phyloP scores from a whole-genome alignment of 1,140 invertebrate genomes.

The Temnothorax nylanderi region DNA sequence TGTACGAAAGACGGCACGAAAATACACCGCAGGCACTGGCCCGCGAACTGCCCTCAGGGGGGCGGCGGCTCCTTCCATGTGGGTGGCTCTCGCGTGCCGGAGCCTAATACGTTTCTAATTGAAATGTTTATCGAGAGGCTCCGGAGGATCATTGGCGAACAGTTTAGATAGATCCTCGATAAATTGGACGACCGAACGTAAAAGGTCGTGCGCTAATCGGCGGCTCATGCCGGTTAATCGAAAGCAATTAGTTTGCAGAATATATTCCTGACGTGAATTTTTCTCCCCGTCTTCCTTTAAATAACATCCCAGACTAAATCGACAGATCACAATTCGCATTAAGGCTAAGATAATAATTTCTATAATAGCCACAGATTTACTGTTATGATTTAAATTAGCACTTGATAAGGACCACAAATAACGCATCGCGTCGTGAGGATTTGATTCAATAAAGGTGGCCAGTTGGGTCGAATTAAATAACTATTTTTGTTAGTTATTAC shows the following conservation, averaged over 20 bases:
- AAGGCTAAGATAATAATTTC: not conserved
- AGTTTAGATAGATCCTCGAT: constrained; percentile 47
- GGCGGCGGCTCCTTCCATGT: constrained; percentile 75
- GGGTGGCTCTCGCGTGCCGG: constrained; percentile 81
- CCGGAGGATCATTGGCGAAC: not conserved
- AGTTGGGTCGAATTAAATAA: no score
- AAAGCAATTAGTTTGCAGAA: not conserved
- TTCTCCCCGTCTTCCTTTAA: not conserved
- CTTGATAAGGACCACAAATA: no score
- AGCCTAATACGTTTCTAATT: constrained; percentile 81
- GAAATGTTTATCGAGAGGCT: constrained; percentile 78
- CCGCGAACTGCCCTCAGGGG: constrained; percentile 76
- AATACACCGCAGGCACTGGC: constrained; percentile 77
- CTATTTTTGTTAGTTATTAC: no score
- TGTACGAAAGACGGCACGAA: constrained; percentile 75
- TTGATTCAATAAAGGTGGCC: no score
- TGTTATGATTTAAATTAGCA: no score
- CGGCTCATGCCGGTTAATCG: not conserved
- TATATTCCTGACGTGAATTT: not conserved
- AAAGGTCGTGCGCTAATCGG: not conserved
- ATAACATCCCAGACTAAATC: not conserved
- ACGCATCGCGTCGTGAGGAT: no score
- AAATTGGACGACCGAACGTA: constrained; percentile 44
- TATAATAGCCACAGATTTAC: no score
- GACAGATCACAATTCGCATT: not conserved